A percentile compares a stretch with the other conserved stretches of the same genome.
Conservation (phyloP, 2,888 invertebrate genomes). For the Dexiosoma caninum region DNA sequence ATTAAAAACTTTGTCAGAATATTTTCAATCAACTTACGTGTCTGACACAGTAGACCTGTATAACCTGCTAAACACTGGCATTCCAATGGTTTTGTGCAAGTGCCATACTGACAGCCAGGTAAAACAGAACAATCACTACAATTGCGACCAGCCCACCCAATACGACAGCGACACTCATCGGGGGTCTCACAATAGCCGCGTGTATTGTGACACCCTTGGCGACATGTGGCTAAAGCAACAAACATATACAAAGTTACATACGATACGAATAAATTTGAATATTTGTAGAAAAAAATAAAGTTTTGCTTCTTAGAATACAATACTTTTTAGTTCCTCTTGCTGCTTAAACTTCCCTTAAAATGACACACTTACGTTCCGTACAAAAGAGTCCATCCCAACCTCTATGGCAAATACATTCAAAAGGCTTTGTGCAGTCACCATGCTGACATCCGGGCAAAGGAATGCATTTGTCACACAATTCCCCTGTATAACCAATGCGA, state of each 20-base stretch:
- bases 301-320: constrained; percentile 16
- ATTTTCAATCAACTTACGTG: constrained; percentile 82
- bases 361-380: constrained; percentile 84
- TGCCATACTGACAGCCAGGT: constrained; percentile 94
- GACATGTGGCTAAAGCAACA: constrained; percentile 85
- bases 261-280: background rate
- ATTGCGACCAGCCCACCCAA: constrained; percentile 93
- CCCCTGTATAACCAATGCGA: constrained; percentile 91
- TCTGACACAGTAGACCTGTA: constrained; percentile 92
- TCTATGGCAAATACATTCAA: constrained; percentile 89
- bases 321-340: background rate
- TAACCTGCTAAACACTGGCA: constrained; percentile 95
- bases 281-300: background rate
- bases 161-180: constrained; percentile 90
- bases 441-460: constrained; percentile 92
- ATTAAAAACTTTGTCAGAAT: background rate
- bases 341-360: background rate
- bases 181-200: constrained; percentile 92
- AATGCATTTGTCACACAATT: constrained; percentile 90
- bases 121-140: constrained; percentile 92
- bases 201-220: constrained; percentile 89
- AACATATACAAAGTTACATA: background rate
- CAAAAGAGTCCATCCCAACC: constrained; percentile 95
- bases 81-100: constrained; percentile 92
- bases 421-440: constrained; percentile 90